Percentiles rank a stretch among this genome's conserved stretches.
These are phyloP conservation scores for Pseudocheirus occidentalis DNA, from an alignment of 2,797 vertebrate genomes.

Conservation along the genomic window DNA sequence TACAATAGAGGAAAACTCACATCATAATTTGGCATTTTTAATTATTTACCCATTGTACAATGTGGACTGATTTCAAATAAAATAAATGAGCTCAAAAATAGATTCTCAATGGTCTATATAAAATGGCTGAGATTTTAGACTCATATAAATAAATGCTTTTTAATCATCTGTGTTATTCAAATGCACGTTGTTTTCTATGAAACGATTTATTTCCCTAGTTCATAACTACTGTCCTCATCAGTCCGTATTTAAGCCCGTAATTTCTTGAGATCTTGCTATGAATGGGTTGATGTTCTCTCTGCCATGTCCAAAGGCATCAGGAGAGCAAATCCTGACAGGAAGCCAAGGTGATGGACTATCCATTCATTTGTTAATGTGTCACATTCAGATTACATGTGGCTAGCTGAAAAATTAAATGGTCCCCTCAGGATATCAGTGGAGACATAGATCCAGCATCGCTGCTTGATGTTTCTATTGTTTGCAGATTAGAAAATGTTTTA, in stretches of 20 bases:
- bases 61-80: constrained; percentile 61
- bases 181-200: constrained; percentile 63
- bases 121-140: constrained; percentile 41
- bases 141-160: constrained; percentile 55
- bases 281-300: constrained; percentile 58
- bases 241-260: constrained; percentile 54
- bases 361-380: constrained; percentile 76
- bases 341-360: constrained; percentile 66
- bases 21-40: constrained; percentile 61
- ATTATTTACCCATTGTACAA: constrained; percentile 63
- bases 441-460: constrained; percentile 71
- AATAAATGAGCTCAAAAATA: constrained; percentile 43
- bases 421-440: constrained; percentile 70
- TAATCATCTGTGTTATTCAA: constrained; percentile 47
- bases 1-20: constrained; percentile 53
- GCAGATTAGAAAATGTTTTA: constrained; percentile 72
- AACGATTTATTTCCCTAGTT: constrained; percentile 63
- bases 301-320: constrained; percentile 37
- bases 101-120: constrained; percentile 59
- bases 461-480: constrained; percentile 71
- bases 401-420: constrained; percentile 71
- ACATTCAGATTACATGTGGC: constrained; percentile 65
- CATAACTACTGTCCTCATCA: constrained; percentile 36
- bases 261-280: constrained; percentile 65
- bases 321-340: constrained; percentile 69